A percentile compares a stretch with the other conserved stretches of the same genome.
Conservation (phyloP, 2,113 vertebrate species). For the Nesogale talazaci region DNA sequence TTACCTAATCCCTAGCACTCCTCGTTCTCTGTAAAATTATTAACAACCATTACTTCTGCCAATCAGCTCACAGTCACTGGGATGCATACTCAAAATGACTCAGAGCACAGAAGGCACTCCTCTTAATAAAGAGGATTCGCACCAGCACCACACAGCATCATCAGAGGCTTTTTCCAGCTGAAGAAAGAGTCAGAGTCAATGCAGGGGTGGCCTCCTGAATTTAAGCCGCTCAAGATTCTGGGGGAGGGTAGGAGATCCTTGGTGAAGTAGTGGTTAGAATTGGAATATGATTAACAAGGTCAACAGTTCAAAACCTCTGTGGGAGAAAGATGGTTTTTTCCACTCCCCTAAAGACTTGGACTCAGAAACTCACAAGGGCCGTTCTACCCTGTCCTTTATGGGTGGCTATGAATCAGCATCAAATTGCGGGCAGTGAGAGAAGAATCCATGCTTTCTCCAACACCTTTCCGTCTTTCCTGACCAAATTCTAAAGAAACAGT, state of each 20-base stretch:
- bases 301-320: too few relatives aligned
- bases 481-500: neutral
- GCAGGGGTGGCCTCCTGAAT: neutral
- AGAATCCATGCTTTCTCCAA: neutral
- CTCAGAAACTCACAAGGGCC: too few relatives aligned
- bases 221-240: neutral
- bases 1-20: neutral
- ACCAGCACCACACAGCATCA: fast-evolving
- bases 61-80: neutral
- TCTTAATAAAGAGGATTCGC: neutral
- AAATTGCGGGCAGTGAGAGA: too few relatives aligned
- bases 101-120: neutral
- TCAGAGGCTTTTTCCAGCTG: neutral
- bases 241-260: neutral
- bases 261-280: too few relatives aligned
- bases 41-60: neutral
- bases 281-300: too few relatives aligned
- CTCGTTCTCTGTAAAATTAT: neutral
- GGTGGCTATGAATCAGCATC: too few relatives aligned
- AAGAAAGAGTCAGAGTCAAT: neutral
- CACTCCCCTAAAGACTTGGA: too few relatives aligned
- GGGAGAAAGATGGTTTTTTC: too few relatives aligned
- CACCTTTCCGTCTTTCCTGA: neutral
- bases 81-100: neutral
- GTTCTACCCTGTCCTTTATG: too few relatives aligned